Conservation (phyloP, 2,888 invertebrate genomes). For the Xestia rhomboidea region DNA sequence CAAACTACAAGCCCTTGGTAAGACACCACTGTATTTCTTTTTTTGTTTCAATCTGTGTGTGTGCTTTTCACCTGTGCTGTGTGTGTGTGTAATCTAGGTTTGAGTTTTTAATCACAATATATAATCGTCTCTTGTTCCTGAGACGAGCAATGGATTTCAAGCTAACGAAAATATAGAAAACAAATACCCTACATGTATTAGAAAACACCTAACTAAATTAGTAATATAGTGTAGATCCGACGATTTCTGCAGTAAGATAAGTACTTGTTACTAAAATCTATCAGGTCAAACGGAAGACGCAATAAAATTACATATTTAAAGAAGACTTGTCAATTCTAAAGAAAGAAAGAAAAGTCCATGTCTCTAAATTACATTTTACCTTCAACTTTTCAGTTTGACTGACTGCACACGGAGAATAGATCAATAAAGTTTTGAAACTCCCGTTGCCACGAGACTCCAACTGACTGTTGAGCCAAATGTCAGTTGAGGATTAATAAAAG, state of each 20-base stretch:
- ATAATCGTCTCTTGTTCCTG: neutral
- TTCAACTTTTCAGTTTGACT: neutral
- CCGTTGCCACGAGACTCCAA: too few species aligned
- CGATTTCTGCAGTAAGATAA: neutral
- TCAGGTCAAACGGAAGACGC: neutral
- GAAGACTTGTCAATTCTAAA: too few species aligned
- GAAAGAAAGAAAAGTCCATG: too few species aligned
- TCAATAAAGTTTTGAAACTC: neutral
- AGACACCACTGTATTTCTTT: constrained; percentile 66
- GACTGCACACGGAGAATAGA: neutral
- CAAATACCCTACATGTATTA: too few species aligned
- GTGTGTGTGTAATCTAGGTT: neutral
- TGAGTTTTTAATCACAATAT: neutral
- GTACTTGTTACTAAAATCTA: neutral
- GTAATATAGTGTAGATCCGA: neutral
- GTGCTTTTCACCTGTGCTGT: constrained; percentile 50
- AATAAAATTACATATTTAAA: too few species aligned
- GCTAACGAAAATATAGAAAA: neutral
- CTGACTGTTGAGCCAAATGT: neutral
- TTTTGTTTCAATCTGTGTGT: constrained; percentile 38
- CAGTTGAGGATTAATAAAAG: neutral
- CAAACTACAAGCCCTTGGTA: constrained; percentile 88
- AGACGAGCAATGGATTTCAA: neutral
- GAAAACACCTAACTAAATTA: neutral
- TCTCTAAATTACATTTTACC: neutral